A percentile compares a stretch with the other conserved stretches of the same genome.
Conservation (phyloP, 2,797 vertebrate genomes). For the Gymnodraco acuticeps region DNA sequence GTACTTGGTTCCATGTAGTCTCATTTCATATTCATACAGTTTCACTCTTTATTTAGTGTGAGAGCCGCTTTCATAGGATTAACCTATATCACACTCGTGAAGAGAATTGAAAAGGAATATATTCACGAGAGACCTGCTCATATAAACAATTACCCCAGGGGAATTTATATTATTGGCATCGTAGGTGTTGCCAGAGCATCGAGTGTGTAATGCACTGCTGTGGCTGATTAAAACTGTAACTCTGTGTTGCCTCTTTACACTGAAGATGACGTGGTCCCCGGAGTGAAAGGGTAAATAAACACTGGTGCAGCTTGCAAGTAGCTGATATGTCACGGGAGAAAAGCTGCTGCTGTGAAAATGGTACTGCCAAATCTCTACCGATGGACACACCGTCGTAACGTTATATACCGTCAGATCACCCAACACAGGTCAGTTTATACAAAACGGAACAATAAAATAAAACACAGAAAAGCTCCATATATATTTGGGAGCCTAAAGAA, state of each 20-base stretch:
- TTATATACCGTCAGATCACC: too few species aligned
- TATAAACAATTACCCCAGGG: conserved; percentile 7
- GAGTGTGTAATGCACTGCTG: conserved; percentile 44
- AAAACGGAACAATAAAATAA: too few species aligned
- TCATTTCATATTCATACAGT: not conserved
- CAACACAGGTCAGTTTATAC: too few species aligned
- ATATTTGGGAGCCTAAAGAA: too few species aligned
- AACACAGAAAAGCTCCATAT: too few species aligned
- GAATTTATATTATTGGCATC: conserved; percentile 22
- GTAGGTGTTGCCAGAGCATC: conserved; percentile 31
- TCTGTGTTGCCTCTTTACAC: conserved; percentile 7
- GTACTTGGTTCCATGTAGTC: not conserved
- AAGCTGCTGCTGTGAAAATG: too few species aligned
- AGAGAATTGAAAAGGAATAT: conserved; percentile 2
- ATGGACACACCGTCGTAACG: too few species aligned
- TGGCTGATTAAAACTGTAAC: conserved; percentile 60
- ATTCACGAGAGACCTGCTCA: conserved; percentile 14
- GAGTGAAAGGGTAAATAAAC: conserved; percentile 13
- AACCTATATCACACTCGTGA: conserved; percentile 14
- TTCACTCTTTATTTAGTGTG: not conserved
- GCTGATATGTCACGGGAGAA: not conserved
- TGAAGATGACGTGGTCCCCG: conserved; percentile 13
- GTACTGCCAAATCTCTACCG: too few species aligned
- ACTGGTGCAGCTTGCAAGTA: not conserved
- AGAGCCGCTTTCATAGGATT: conserved; percentile 1